Evolutionary conservation across 2,888 invertebrate species (phyloP).

Genomic region (Phalera bucephala): DNA sequence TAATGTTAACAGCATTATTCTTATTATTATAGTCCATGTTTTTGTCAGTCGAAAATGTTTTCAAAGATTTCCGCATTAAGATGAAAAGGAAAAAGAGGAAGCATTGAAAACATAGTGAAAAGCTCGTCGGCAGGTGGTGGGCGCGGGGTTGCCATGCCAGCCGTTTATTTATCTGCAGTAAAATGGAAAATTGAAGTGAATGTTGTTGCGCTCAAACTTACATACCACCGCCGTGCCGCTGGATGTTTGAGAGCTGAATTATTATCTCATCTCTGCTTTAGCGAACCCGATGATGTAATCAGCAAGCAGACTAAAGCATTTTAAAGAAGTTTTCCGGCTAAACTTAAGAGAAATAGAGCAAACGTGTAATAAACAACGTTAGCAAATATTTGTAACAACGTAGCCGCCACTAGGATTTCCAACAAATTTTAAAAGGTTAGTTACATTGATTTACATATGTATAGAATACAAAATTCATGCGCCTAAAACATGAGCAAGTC

Average conservation of each 20-base stretch:
- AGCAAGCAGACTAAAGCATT: too few relatives aligned
- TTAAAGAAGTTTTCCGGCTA: too few relatives aligned
- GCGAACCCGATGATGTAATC: slow-evolving; percentile 3
- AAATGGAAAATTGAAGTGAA: slow-evolving; percentile 59
- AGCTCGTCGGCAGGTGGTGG: slow-evolving; percentile 55
- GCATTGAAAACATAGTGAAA: slow-evolving; percentile 38
- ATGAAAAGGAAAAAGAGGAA: slow-evolving; percentile 26
- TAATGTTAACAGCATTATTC: too few relatives aligned
- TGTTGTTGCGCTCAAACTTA: slow-evolving; percentile 35
- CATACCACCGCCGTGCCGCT: slow-evolving; percentile 9
- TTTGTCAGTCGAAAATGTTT: slow-evolving; percentile 15
- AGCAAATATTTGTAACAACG: too few relatives aligned
- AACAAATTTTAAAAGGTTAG: too few relatives aligned
- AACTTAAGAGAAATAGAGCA: too few relatives aligned
- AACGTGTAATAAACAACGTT: too few relatives aligned
- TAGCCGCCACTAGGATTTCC: too few relatives aligned
- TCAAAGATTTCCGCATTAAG: slow-evolving; percentile 28
- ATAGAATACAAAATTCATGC: too few relatives aligned
- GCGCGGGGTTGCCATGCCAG: slow-evolving; percentile 28
- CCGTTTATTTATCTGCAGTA: slow-evolving; percentile 52
- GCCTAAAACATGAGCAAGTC: too few relatives aligned
- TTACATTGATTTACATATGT: too few relatives aligned
- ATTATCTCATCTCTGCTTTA: slow-evolving; percentile 9
- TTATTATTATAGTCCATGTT: slow-evolving; percentile 2
- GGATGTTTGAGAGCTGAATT: slow-evolving; percentile 6